These are phyloP conservation scores for Sepioteuthis lessoniana DNA, from an alignment of 2,888 invertebrate genomes.

Conservation along the genomic window DNA sequence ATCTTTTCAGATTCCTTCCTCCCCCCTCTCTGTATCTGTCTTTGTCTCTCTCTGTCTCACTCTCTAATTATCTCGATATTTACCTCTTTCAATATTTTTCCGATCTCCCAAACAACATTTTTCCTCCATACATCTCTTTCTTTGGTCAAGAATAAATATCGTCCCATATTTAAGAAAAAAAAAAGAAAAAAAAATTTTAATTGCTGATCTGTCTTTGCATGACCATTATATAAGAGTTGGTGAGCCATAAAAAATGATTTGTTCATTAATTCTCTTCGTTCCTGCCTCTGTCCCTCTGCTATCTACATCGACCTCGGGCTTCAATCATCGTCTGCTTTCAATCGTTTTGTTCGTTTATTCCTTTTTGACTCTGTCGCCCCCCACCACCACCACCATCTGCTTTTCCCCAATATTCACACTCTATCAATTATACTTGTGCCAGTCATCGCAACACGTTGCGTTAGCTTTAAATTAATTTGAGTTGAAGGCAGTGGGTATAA, in stretches of 20 bases:
- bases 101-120: background rate
- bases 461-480: conserved; percentile 16
- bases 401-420: background rate
- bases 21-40: no score
- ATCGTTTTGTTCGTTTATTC: background rate
- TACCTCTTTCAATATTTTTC: background rate
- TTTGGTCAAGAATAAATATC: background rate
- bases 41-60: background rate
- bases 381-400: no score
- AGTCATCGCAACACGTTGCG: background rate
- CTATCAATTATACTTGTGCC: background rate
- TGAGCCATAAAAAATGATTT: conserved; percentile 33
- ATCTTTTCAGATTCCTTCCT: no score
- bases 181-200: background rate
- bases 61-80: background rate
- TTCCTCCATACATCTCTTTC: background rate
- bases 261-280: background rate
- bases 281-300: background rate
- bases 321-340: background rate
- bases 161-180: background rate
- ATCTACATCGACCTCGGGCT: background rate
- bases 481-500: background rate
- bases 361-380: background rate
- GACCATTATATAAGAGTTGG: background rate
- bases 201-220: background rate